phyloP scores from a whole-genome alignment of 2,888 invertebrate species.

The Leptura quadrifasciata region DNA sequence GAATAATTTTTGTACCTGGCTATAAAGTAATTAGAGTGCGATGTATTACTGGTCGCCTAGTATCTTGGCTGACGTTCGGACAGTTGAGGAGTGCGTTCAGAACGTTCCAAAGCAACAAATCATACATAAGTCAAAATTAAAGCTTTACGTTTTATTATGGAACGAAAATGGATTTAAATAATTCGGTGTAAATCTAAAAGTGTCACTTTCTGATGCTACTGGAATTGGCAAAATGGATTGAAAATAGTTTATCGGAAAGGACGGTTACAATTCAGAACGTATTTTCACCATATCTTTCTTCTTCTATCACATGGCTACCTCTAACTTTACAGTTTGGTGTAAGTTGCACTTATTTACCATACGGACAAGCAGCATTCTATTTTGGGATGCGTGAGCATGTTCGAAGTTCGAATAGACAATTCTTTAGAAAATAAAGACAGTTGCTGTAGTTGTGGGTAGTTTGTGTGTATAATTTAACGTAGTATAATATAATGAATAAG shows the following conservation, averaged over 20 bases:
- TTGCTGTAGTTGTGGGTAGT: constrained; percentile 41
- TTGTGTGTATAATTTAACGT: constrained; percentile 41
- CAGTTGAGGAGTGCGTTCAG: neutral
- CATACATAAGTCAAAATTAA: neutral
- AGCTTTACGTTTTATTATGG: neutral
- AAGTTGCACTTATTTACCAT: constrained; percentile 39
- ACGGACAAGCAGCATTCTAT: constrained; percentile 41
- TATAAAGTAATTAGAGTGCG: neutral
- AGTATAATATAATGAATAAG: constrained; percentile 34
- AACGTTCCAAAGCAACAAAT: neutral
- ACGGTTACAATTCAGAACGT: constrained; percentile 18
- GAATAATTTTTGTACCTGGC: no score
- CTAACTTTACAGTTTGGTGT: constrained; percentile 32
- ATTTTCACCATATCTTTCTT: constrained; percentile 10
- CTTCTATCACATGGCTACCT: constrained; percentile 16
- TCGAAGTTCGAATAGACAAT: constrained; percentile 38
- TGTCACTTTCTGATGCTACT: neutral
- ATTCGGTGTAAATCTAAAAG: neutral
- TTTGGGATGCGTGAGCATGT: constrained; percentile 40
- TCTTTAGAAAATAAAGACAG: constrained; percentile 41
- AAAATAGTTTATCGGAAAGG: constrained; percentile 1
- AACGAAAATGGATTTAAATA: neutral
- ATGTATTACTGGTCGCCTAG: neutral
- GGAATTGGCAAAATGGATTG: neutral
- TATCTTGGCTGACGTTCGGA: neutral